Conservation (phyloP, 2,888 invertebrate species). For the Eretmocerus hayati region DNA sequence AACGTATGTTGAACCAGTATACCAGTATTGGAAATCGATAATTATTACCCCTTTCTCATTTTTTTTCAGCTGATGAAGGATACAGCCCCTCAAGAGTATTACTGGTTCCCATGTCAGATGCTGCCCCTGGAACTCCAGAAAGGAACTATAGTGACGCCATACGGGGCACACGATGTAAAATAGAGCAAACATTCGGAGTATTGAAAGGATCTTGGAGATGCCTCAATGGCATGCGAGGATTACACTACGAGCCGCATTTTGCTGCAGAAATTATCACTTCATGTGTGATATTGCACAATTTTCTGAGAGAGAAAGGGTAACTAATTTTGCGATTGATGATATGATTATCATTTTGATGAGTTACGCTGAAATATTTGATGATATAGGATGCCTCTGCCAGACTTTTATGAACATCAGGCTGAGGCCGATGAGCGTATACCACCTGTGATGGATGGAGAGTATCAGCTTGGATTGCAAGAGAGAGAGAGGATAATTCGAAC, state of each 20-base stretch:
- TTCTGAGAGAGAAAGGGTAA: not conserved
- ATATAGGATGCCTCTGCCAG: too few relatives aligned
- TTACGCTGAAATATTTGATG: too few relatives aligned
- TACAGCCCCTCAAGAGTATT: not conserved
- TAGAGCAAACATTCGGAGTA: constrained; percentile 4
- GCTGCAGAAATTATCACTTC: not conserved
- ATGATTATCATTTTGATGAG: too few relatives aligned
- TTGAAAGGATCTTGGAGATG: not conserved
- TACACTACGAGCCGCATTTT: not conserved
- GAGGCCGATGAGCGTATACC: too few relatives aligned
- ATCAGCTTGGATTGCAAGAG: too few relatives aligned
- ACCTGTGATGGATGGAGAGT: too few relatives aligned
- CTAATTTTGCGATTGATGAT: too few relatives aligned
- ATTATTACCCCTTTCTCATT: not conserved
- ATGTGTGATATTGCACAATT: not conserved
- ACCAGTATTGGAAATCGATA: not conserved
- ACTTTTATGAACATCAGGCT: too few relatives aligned
- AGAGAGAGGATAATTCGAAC: too few relatives aligned
- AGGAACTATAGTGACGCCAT: not conserved
- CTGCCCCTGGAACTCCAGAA: not conserved
- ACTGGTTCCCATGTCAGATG: not conserved
- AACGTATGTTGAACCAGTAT: not conserved
- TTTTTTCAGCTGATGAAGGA: not conserved
- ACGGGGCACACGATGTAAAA: not conserved
- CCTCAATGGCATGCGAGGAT: not conserved